Evolutionary conservation across 2,888 invertebrate species (phyloP), one percentile per base, ranked within the genome.

Genomic region (Tuta absoluta): DNA sequence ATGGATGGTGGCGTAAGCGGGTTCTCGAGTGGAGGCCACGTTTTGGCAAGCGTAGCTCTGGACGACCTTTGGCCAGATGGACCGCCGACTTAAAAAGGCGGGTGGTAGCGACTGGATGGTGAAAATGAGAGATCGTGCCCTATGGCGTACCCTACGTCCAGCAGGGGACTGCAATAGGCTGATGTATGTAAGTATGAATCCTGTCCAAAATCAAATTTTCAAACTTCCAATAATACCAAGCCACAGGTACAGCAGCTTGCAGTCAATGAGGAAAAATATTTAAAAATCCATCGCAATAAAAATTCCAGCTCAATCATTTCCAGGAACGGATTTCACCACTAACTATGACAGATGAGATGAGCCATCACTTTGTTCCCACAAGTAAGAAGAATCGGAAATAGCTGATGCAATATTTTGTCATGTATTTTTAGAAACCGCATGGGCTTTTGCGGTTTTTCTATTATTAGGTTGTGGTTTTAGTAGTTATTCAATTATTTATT

Each of bases 301-400:
- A 56, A 56, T 56, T 10, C 51, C 24, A 21, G 24, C 23, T 12
- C 33, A 33, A 17, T n/a, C 24, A 10, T 33, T 33, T 56, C 56
- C 19, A 28, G 56, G 56, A 56, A 56, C 17, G 17, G 33, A 56
- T 56, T 33, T 33, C 56, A 28, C 33, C n/a, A 56, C 45, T 45
- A n/a, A 45, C 5, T 48, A 24, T 45, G 23, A 49, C 28, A 10
- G 28, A 48, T 48, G 49, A 49, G 48, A 28, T 62, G 62, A 51
- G 62, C 33, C 62, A 62, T 62, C 33, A 49, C 14, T 7, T 19
- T 38, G 28, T 17, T 56, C 56, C 38, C 53, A 37, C 21, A 62
- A 17, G 38, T 53, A 23, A 37, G n/a, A 33, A 37, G 33, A 19
- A 23, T 12, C 53, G 37, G 37, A 53, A 38, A 53, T 62, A 23